A percentile compares a stretch with the other conserved stretches of the same genome.
Evolutionary conservation across 2,113 vertebrate species (phyloP).

Genomic region (Megatriorchis doriae): DNA sequence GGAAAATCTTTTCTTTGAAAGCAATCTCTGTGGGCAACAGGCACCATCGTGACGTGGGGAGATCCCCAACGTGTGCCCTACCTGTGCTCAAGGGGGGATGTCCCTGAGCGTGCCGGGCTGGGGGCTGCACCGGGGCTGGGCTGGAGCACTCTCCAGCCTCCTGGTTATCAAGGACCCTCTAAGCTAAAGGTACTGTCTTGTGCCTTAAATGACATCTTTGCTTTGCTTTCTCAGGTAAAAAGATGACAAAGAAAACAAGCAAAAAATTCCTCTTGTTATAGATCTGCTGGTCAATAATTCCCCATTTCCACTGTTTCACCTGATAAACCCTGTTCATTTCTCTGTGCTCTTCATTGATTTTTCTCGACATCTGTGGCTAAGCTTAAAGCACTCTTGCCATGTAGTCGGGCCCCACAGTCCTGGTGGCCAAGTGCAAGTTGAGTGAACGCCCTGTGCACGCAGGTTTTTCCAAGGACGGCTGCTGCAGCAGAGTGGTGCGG

Average conservation of each 20-base stretch:
- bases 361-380: background rate
- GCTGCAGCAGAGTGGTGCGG: background rate
- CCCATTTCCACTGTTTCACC: background rate
- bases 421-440: background rate
- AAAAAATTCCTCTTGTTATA: background rate
- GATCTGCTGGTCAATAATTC: background rate
- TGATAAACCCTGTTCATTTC: background rate
- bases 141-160: background rate
- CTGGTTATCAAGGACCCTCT: background rate
- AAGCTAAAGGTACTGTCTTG: background rate
- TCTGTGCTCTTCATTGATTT: slow-evolving; percentile 1
- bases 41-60: background rate
- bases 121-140: fast-evolving
- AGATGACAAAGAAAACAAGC: background rate
- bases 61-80: fast-evolving
- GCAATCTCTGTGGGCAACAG: background rate
- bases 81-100: background rate
- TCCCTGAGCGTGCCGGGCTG: fast-evolving
- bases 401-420: background rate
- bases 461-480: background rate
- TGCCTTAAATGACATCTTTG: background rate
- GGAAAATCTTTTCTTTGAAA: background rate
- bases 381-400: background rate
- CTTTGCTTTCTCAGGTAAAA: background rate
- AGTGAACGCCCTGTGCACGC: fast-evolving